Percentiles rank a stretch among this genome's conserved stretches.
Conservation (phyloP, 2,888 invertebrate species). For the Eupithecia vulgata region DNA sequence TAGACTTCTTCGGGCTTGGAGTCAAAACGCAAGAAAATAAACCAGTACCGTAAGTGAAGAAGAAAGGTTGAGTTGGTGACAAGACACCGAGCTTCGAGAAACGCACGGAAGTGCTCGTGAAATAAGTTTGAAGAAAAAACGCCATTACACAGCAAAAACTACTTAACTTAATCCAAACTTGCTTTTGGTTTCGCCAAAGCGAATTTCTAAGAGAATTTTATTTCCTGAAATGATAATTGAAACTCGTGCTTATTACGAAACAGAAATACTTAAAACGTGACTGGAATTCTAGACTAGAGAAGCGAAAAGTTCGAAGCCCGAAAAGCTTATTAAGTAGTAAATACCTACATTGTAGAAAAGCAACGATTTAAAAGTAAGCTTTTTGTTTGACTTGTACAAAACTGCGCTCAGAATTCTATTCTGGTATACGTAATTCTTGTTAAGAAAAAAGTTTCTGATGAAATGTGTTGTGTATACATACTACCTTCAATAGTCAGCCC, state of each 20-base stretch:
- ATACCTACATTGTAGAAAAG: background rate
- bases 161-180: background rate
- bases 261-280: slow-evolving; percentile 7
- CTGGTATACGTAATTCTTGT: background rate
- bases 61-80: background rate
- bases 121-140: background rate
- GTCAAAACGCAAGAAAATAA: background rate
- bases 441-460: background rate
- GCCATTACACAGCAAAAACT: background rate
- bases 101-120: background rate
- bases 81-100: background rate
- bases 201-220: slow-evolving; percentile 1
- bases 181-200: background rate
- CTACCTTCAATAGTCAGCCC: slow-evolving; percentile 34
- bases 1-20: slow-evolving; percentile 7
- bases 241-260: background rate
- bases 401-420: background rate
- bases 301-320: slow-evolving; percentile 5
- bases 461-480: slow-evolving; percentile 10
- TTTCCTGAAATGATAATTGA: slow-evolving; percentile 8
- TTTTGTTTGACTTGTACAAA: background rate
- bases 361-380: background rate
- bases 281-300: background rate
- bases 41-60: background rate
- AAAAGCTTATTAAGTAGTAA: slow-evolving; percentile 2